phyloP scores from a whole-genome alignment of 2,888 invertebrate species.

The Ptilodon capucinus region DNA sequence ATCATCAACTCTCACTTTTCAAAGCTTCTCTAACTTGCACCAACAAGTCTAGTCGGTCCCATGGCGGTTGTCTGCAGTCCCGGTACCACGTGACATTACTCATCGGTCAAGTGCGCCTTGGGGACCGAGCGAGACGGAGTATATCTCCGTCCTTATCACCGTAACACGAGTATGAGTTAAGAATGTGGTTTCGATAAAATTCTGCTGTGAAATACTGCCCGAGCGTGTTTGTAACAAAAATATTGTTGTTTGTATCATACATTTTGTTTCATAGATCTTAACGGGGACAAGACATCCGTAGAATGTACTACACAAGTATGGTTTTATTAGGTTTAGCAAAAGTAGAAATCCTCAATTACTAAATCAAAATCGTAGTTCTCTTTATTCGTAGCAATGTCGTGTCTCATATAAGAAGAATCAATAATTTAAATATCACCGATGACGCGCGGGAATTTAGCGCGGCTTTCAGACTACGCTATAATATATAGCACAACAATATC shows the following conservation, averaged over 20 bases:
- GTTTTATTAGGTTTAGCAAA: too few relatives aligned
- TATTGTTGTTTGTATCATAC: neutral
- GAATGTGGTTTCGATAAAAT: slow-evolving; percentile 2
- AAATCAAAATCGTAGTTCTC: too few relatives aligned
- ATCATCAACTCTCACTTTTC: neutral
- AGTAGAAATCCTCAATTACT: too few relatives aligned
- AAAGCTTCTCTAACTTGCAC: slow-evolving; percentile 26
- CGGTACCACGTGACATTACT: slow-evolving; percentile 49
- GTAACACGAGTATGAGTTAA: slow-evolving; percentile 6
- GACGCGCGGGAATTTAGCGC: too few relatives aligned
- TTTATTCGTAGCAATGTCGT: too few relatives aligned
- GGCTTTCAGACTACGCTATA: too few relatives aligned
- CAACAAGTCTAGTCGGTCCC: slow-evolving; percentile 34
- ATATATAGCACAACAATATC: too few relatives aligned
- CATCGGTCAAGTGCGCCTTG: slow-evolving; percentile 54
- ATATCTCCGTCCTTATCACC: slow-evolving; percentile 10
- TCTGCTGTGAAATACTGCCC: neutral
- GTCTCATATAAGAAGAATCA: too few relatives aligned
- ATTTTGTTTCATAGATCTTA: neutral
- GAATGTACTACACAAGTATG: too few relatives aligned
- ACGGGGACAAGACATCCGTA: too few relatives aligned
- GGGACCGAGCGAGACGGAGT: slow-evolving; percentile 36
- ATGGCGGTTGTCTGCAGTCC: slow-evolving; percentile 42
- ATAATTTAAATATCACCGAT: too few relatives aligned
- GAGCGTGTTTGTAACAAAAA: neutral